These are phyloP conservation scores for Lepeophtheirus nordmannii DNA, from an alignment of 2,888 invertebrate genomes.

Conservation along the genomic window DNA sequence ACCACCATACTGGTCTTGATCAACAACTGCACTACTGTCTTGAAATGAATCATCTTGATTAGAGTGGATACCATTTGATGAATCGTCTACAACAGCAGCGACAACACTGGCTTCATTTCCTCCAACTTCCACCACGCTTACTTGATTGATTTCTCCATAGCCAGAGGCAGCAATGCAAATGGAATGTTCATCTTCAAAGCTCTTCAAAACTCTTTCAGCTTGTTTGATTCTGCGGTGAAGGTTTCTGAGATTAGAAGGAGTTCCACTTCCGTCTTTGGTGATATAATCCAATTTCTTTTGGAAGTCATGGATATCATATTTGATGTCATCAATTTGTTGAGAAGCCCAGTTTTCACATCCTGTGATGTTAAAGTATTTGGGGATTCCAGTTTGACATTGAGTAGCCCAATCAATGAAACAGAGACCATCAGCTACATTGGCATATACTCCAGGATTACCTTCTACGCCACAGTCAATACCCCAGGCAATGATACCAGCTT, in stretches of 20 bases:
- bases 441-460: slow-evolving; percentile 62
- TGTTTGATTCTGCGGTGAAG: background rate
- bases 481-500: slow-evolving; percentile 70
- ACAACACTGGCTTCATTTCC: no score
- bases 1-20: no score
- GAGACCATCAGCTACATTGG: slow-evolving; percentile 49
- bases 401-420: slow-evolving; percentile 49
- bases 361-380: background rate
- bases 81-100: no score
- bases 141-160: background rate
- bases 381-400: background rate
- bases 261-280: background rate
- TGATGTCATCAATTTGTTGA: background rate
- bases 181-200: background rate
- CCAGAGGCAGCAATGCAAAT: background rate
- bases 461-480: slow-evolving; percentile 66
- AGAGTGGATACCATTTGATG: no score
- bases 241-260: background rate
- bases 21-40: no score
- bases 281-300: slow-evolving; percentile 2
- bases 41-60: no score
- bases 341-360: slow-evolving; percentile 10
- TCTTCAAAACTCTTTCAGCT: background rate
- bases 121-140: background rate
- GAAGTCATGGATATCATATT: background rate